These are phyloP conservation scores for Lepus americanus DNA, from an alignment of 2,113 vertebrate species.

Conservation along the genomic window DNA sequence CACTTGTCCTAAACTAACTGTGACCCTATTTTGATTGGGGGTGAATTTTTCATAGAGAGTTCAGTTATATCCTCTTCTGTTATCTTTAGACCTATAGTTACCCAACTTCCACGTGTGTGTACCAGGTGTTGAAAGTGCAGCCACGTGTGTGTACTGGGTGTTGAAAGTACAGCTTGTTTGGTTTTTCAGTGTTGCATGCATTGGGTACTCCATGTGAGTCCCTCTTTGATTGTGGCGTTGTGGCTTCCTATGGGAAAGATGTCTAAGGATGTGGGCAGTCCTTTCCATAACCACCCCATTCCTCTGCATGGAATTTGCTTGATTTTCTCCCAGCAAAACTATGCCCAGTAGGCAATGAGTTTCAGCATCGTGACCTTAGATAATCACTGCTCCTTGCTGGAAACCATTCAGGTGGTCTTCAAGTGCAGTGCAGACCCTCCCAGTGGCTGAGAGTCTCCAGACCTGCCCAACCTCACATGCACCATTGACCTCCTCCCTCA, in stretches of 20 bases:
- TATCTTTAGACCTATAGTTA: not conserved
- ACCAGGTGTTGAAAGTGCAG: not conserved
- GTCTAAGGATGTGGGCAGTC: not conserved
- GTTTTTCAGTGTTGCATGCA: fast-evolving
- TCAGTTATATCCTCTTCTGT: not conserved
- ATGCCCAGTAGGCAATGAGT: not conserved
- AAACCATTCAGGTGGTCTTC: not conserved
- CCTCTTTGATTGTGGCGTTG: not conserved
- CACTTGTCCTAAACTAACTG: not conserved
- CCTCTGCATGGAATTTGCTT: fast-evolving
- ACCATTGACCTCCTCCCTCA: not conserved
- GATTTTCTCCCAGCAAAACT: not conserved
- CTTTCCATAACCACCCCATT: fast-evolving
- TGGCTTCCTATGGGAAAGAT: not conserved
- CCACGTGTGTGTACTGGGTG: fast-evolving
- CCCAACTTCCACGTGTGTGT: fast-evolving
- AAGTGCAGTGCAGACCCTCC: not conserved
- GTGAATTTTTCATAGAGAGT: not conserved
- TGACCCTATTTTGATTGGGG: not conserved
- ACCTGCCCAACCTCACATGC: too few species aligned
- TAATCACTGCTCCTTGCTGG: not conserved
- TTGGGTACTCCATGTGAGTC: too few species aligned
- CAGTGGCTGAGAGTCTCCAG: fast-evolving
- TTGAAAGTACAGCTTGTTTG: not conserved
- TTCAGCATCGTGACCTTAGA: not conserved